Percentiles rank a stretch among this genome's conserved stretches.
Evolutionary conservation across 2,797 vertebrate species (phyloP).

Genomic region (Carduelis carduelis): DNA sequence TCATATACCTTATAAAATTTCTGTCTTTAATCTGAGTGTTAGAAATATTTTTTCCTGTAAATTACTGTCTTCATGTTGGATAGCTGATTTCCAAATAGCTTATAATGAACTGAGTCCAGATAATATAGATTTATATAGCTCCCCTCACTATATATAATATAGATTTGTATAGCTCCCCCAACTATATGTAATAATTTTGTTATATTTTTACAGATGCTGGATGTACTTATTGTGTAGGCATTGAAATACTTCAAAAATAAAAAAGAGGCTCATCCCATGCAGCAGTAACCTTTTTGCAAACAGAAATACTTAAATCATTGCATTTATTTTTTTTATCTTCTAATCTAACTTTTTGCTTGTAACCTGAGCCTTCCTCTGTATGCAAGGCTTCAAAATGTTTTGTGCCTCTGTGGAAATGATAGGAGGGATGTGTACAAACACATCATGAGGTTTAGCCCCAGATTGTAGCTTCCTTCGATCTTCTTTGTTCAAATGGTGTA

Average conservation of each 20-base stretch:
- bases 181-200: neutral
- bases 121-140: neutral
- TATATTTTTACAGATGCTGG: neutral
- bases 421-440: neutral
- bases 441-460: neutral
- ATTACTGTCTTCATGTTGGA: neutral
- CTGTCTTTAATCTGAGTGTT: neutral
- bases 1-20: neutral
- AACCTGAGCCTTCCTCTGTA: neutral
- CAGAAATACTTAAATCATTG: neutral
- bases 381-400: neutral
- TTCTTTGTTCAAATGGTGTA: neutral
- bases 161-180: neutral
- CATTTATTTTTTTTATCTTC: neutral
- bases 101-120: neutral
- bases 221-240: neutral
- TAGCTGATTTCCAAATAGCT: neutral
- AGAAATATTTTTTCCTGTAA: neutral
- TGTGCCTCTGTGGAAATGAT: neutral
- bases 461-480: neutral
- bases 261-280: neutral
- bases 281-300: neutral
- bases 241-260: conserved; percentile 1
- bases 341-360: neutral
- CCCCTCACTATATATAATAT: neutral